Evolutionary conservation across 2,797 vertebrate genomes (phyloP), one percentile per base, ranked within the genome.

Genomic region (Triplophysa yarkandensis): DNA sequence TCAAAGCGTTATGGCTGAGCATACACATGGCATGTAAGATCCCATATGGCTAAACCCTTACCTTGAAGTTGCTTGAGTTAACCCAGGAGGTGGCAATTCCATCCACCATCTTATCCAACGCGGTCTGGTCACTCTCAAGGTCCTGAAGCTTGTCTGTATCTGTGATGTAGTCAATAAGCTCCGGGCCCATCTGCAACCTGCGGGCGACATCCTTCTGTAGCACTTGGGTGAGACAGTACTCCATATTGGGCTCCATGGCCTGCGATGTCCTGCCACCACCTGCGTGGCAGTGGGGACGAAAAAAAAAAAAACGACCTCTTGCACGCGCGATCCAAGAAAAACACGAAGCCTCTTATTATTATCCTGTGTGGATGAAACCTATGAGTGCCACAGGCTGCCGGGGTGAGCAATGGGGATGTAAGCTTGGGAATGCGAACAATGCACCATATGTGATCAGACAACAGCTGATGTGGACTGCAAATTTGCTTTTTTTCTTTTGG

Each of bases 31-130:
- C 21, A 41, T 39, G 32, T 67, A 11, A 50, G 28, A 1, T 4
- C 14, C 3, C 46, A 16, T 54, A 25, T 6, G 7, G 17, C 54
- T 6, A 32, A n/a, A 6, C 3, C 19, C 91, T 94, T 92, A 99
- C 98, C 95, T 99, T 99, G 36, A 98, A 99, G 92, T 99, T 96
- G 90, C 96, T 98, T 81, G 93, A 98, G 90, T 98, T 98, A 73
- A 99, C 96, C 98, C 97, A 99, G 71, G 94, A 95, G 78, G 93
- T 94, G 83, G 96, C 95, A 16, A 99, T 92, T 81, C 94, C 95
- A 66, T 99, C 98, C 34, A 99, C 94, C 93, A 99, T 95, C 87
- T 95, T 97, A 91, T 99, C 97, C 86, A 99, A 91, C 54, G 92
- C 92, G 0, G 95, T 95, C 91, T 98, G 97, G 85, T 99, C 98